Evolutionary conservation across 2,888 invertebrate genomes (phyloP).

Genomic region (Parnassius orleans): DNA sequence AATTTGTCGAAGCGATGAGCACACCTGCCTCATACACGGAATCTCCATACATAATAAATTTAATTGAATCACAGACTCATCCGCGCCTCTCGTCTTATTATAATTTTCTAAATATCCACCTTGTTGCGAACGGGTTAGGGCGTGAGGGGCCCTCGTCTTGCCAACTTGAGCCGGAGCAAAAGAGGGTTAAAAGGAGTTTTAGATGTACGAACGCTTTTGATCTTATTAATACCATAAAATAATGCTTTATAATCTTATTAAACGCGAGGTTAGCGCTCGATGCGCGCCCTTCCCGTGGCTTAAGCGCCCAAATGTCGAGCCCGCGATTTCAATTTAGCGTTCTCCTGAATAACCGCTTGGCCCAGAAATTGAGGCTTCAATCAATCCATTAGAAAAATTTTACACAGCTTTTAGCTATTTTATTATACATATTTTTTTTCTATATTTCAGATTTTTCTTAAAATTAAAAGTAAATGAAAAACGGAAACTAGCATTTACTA

Average conservation of each 20-base stretch:
- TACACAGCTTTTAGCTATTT: too few relatives aligned
- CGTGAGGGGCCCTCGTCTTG: conserved; percentile 75
- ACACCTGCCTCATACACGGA: conserved; percentile 69
- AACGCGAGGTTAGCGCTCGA: conserved; percentile 85
- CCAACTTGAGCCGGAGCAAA: conserved; percentile 63
- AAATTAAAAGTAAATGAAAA: too few relatives aligned
- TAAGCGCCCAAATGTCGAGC: conserved; percentile 52
- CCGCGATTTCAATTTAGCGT: conserved; percentile 63
- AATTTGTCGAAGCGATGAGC: conserved; percentile 72
- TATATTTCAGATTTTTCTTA: too few relatives aligned
- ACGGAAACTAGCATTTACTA: too few relatives aligned
- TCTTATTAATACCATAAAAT: conserved; percentile 88
- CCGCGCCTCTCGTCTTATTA: conserved; percentile 70
- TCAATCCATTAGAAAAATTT: not conserved
- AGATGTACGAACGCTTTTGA: conserved; percentile 85
- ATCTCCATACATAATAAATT: conserved; percentile 81
- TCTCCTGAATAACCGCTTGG: conserved; percentile 38
- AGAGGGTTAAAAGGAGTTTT: conserved; percentile 82
- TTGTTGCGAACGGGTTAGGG: conserved; percentile 64
- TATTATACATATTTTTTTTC: too few relatives aligned
- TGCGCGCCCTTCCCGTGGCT: conserved; percentile 61
- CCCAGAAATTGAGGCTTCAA: not conserved
- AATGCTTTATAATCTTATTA: conserved; percentile 89
- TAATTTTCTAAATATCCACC: conserved; percentile 74
- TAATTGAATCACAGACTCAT: conserved; percentile 79